phyloP scores from a whole-genome alignment of 2,888 invertebrate genomes.

The Corbicula japonica region DNA sequence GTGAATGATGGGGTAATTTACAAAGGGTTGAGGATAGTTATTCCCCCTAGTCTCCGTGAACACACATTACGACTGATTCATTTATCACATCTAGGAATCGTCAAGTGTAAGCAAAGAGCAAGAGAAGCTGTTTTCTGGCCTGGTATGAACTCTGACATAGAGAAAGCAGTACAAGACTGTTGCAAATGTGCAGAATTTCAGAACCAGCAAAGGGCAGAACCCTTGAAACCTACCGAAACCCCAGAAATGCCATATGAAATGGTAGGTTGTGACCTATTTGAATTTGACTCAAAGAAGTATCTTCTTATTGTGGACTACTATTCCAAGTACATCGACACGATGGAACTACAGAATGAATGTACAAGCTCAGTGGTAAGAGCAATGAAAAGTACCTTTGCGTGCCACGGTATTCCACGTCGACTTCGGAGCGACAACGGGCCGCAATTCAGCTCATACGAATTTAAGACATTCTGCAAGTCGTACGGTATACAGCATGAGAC shows the following conservation, averaged over 20 bases:
- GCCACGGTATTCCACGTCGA: slow-evolving; percentile 48
- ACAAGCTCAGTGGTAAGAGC: slow-evolving; percentile 32
- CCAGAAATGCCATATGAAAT: slow-evolving; percentile 59
- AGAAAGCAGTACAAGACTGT: slow-evolving; percentile 49
- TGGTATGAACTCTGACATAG: slow-evolving; percentile 59
- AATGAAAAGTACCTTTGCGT: slow-evolving; percentile 41
- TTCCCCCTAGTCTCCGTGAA: slow-evolving; percentile 30
- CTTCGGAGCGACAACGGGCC: slow-evolving; percentile 64
- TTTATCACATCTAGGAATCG: slow-evolving; percentile 60
- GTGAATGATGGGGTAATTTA: slow-evolving; percentile 55
- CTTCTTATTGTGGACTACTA: slow-evolving; percentile 62
- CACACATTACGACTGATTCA: slow-evolving; percentile 53
- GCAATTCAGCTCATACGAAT: slow-evolving; percentile 44
- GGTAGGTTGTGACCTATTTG: slow-evolving; percentile 59
- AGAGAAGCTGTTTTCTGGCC: slow-evolving; percentile 61
- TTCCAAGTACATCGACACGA: slow-evolving; percentile 62
- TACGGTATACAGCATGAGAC: slow-evolving; percentile 63
- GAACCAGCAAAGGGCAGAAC: slow-evolving; percentile 54
- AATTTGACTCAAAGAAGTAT: slow-evolving; percentile 57
- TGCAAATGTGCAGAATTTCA: slow-evolving; percentile 53
- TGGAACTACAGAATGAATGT: slow-evolving; percentile 30
- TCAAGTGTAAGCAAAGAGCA: too few relatives aligned
- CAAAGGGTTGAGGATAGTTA: slow-evolving; percentile 57
- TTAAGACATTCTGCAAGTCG: slow-evolving; percentile 52
- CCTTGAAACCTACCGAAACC: slow-evolving; percentile 56